Percentiles rank a stretch among this genome's conserved stretches.
Conservation (phyloP, 2,113 vertebrate genomes). For the Catharus bicknelli region DNA sequence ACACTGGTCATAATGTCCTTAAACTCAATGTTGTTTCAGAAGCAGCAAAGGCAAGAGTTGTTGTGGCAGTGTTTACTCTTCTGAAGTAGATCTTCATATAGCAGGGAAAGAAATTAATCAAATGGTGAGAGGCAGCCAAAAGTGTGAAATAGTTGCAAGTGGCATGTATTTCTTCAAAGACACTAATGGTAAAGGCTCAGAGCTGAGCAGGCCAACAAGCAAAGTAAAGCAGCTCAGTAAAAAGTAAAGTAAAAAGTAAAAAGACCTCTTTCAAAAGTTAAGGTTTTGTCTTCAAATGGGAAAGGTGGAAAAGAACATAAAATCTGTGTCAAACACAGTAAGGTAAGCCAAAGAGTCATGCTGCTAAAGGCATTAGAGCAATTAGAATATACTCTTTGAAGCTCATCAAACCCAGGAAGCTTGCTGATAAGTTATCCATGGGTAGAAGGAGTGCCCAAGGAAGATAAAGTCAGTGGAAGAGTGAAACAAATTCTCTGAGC, state of each 20-base stretch:
- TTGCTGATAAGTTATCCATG: slow-evolving; percentile 9
- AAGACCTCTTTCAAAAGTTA: background rate
- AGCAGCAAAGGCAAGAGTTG: background rate
- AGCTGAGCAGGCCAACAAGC: background rate
- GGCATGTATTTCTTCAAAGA: background rate
- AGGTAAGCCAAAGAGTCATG: background rate
- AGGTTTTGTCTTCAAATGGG: background rate
- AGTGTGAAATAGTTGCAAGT: background rate
- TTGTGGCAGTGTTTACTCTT: background rate
- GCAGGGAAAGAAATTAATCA: background rate
- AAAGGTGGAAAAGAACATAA: background rate
- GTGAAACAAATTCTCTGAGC: background rate
- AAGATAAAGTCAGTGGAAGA: slow-evolving; percentile 22
- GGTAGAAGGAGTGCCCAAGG: background rate
- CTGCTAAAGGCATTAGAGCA: background rate
- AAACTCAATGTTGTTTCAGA: background rate
- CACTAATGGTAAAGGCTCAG: background rate
- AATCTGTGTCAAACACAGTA: background rate
- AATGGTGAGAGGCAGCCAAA: background rate
- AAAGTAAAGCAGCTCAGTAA: background rate
- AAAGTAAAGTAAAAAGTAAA: background rate
- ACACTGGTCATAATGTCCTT: background rate
- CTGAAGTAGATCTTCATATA: background rate
- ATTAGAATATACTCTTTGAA: slow-evolving; percentile 9
- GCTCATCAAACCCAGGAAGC: slow-evolving; percentile 19